Base-by-base conservation (phyloP, 2,797 vertebrate species). In the Coendou prehensilis region DNA sequence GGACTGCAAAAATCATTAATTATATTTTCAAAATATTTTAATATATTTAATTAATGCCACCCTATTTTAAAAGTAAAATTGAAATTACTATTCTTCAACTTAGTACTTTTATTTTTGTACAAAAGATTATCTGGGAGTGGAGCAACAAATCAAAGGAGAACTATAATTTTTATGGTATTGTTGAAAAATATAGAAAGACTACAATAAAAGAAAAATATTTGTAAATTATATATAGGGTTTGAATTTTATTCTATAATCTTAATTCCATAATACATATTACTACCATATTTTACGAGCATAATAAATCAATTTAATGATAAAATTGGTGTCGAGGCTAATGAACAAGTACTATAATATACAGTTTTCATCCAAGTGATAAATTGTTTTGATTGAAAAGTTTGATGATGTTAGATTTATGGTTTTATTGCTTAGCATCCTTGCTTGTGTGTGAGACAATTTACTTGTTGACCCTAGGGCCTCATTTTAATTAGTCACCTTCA, bases 21-120 rank as follows among this genome's bases (percentile, higher is more conserved):
- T 85, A 52, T 7, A 52, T 85, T 85, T 86, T 81, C 56, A 0
- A 79, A 75, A 90, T 64, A 54, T 56, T 28, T 47, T 50, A 28
- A 69, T 45, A 69, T 87, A 59, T 89, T 83, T 79, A 95, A 56
- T 45, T 45, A 75, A 47, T 86, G 8, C 26, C 2, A 94, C 0
- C 47, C 7, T 71, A 76, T 73, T 97, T 91, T 93, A 10, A 89
- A 93, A 67, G 50, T 59, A 96, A 88, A 69, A 78, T 89, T 93
- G 41, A 95, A 85, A 54, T 50, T 52, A 89, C 76, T 93, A 52
- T 5, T 81, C 23, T 45, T 92, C 28, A 92, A 17, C 57, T 9
- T 87, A 81, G 33, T 80, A 23, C 5, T 15, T 69, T 85, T 89
- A 56, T 88, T 84, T 57, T 14, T 33, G 30, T 28, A 45, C 6